These are phyloP conservation scores for Lacerta agilis DNA, from an alignment of 2,797 vertebrate genomes.

Conservation along the genomic window DNA sequence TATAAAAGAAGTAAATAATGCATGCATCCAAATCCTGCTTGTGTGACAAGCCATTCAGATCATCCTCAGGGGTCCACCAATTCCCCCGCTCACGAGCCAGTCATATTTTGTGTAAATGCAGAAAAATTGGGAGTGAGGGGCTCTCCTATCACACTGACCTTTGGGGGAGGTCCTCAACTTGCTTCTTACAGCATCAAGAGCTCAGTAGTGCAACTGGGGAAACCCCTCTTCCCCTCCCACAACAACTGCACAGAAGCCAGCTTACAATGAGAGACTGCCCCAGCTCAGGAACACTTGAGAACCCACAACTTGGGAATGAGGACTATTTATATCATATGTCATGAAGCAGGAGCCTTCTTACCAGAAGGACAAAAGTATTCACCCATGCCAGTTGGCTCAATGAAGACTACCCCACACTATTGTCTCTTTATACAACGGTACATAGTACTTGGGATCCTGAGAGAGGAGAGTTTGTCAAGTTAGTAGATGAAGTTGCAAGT, in stretches of 20 bases:
- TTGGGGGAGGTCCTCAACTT: background rate
- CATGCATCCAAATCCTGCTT: constrained; percentile 6
- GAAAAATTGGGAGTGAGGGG: background rate
- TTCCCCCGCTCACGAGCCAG: background rate
- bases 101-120: background rate
- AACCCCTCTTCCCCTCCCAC: background rate
- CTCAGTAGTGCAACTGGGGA: too few relatives aligned
- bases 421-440: background rate
- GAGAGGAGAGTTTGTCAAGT: background rate
- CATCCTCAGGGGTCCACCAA: background rate
- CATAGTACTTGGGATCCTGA: background rate
- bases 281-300: background rate
- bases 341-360: background rate
- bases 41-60: background rate
- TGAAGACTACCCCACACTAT: background rate
- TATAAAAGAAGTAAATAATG: too few relatives aligned
- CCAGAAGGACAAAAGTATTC: background rate
- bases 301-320: background rate
- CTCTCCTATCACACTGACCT: background rate
- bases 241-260: background rate
- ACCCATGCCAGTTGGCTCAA: background rate
- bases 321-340: background rate
- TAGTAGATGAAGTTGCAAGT: constrained; percentile 1
- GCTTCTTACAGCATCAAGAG: background rate
- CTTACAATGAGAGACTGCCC: background rate